Conservation (phyloP, 2,113 vertebrate genomes). For the Ceyx cyanopectus region DNA sequence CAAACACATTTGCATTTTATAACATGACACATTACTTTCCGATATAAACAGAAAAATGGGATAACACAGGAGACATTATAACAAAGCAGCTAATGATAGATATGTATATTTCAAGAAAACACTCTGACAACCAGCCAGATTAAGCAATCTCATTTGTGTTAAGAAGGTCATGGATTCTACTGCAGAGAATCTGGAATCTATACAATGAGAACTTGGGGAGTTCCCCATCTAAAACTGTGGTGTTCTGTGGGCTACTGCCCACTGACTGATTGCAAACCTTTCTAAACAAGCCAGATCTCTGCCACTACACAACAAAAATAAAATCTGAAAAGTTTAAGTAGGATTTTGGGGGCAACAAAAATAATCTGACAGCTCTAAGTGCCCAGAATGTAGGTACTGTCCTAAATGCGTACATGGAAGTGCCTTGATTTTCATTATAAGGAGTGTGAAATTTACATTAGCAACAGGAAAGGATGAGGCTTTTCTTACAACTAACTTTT, state of each 20-base stretch:
- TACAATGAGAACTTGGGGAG: neutral
- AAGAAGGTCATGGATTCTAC: constrained; percentile 14
- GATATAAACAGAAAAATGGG: constrained; percentile 48
- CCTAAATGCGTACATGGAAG: neutral
- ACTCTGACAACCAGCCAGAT: constrained; percentile 6
- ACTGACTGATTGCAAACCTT: neutral
- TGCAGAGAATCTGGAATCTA: neutral
- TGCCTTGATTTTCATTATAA: neutral
- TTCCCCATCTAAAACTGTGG: neutral
- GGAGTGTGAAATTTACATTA: neutral
- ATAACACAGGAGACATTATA: constrained; percentile 16
- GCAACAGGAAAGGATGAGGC: neutral
- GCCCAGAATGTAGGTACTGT: neutral
- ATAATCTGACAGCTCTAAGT: neutral
- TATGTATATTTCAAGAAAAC: constrained; percentile 31
- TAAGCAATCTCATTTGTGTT: neutral
- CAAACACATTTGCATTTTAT: constrained; percentile 19
- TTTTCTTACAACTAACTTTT: neutral
- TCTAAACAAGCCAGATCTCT: neutral
- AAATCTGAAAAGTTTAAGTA: neutral
- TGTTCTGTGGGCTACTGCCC: neutral
- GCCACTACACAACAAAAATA: neutral
- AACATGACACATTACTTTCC: neutral
- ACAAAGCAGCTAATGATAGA: neutral
- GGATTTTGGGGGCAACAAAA: neutral